Conservation (phyloP, 2,797 vertebrate species). For the Remorina albescens region DNA sequence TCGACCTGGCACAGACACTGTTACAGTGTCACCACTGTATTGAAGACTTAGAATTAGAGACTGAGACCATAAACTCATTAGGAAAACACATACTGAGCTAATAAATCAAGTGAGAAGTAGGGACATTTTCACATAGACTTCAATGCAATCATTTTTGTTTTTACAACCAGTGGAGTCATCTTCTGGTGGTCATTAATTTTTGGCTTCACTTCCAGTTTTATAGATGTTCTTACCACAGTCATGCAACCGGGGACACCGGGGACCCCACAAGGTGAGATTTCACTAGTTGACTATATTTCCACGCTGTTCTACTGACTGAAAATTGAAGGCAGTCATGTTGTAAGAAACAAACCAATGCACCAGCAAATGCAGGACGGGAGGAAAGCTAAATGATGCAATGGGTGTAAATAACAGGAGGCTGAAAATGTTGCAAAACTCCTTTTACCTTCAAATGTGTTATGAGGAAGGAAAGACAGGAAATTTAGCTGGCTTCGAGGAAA, state of each 20-base stretch:
- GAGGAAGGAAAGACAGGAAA: neutral
- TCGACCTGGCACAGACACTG: no score
- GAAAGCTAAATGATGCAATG: neutral
- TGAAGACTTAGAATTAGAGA: no score
- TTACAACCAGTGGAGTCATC: no score
- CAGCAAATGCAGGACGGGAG: neutral
- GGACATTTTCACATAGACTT: no score
- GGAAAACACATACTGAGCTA: no score
- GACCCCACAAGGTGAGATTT: neutral
- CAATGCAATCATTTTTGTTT: no score
- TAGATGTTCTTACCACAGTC: neutral
- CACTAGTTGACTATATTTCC: neutral
- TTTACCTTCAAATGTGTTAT: neutral
- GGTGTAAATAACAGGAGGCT: neutral
- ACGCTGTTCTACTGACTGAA: neutral
- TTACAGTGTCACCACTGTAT: no score
- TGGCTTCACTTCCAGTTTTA: no score
- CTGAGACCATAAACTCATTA: no score
- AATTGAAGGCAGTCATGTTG: neutral
- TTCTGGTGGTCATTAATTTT: no score
- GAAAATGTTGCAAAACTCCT: neutral
- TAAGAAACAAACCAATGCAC: neutral
- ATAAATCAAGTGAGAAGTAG: no score
- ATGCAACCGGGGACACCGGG: neutral
- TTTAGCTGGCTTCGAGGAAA: neutral